phyloP scores from a whole-genome alignment of 2,888 invertebrate genomes.

The Drosophila kuntzei region DNA sequence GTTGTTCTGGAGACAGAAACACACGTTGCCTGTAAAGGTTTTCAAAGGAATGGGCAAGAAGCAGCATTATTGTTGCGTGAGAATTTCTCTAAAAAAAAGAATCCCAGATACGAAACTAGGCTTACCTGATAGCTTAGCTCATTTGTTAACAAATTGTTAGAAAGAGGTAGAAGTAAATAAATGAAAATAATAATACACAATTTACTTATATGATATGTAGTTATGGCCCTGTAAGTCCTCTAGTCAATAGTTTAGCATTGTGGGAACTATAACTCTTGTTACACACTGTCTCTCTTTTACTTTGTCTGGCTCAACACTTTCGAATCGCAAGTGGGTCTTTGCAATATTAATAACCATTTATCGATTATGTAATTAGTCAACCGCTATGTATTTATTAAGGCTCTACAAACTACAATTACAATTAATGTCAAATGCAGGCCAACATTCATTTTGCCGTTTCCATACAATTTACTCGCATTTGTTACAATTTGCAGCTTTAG shows the following conservation, averaged over 20 bases:
- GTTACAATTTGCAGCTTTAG: conserved; percentile 19
- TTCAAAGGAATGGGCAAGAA: background rate
- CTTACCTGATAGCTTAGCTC: conserved; percentile 10
- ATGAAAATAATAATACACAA: conserved; percentile 18
- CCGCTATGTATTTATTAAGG: conserved; percentile 1
- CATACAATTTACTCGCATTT: conserved; percentile 30
- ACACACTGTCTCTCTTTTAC: background rate
- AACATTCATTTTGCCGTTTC: conserved; percentile 15
- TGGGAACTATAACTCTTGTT: conserved; percentile 47
- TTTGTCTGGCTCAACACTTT: conserved; percentile 6
- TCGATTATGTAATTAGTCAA: conserved; percentile 65
- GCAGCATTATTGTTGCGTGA: conserved; percentile 18
- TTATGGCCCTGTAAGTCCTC: background rate
- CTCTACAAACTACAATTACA: conserved; percentile 11
- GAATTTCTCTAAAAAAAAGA: conserved; percentile 14
- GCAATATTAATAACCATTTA: conserved; percentile 58
- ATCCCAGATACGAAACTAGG: conserved; percentile 3
- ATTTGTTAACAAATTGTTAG: conserved; percentile 29
- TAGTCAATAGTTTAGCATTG: conserved; percentile 17
- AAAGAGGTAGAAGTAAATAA: background rate
- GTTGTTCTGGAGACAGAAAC: conserved; percentile 10
- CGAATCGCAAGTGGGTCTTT: conserved; percentile 20
- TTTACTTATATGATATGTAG: conserved; percentile 19
- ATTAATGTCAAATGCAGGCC: conserved; percentile 38
- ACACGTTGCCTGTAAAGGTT: conserved; percentile 13